Evolutionary conservation across 2,797 vertebrate species (phyloP).

Genomic region (Masticophis lateralis): DNA sequence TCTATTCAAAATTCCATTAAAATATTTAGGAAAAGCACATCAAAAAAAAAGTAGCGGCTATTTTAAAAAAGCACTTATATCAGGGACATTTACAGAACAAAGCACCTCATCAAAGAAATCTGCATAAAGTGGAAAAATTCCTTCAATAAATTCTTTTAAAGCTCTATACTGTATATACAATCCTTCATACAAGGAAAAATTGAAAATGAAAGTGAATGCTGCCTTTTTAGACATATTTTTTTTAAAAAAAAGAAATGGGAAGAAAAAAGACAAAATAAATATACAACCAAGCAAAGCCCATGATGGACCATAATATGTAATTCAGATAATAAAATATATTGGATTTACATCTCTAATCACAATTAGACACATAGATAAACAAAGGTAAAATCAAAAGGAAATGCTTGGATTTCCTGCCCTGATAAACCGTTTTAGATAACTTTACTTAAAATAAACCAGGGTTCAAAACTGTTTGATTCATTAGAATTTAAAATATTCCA

Average conservation of each 20-base stretch:
- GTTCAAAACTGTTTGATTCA: neutral
- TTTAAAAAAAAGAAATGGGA: neutral
- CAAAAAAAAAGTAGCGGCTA: neutral
- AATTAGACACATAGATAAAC: neutral
- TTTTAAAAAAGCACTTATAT: neutral
- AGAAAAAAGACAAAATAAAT: neutral
- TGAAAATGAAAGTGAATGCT: neutral
- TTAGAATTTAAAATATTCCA: neutral
- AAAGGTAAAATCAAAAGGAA: neutral
- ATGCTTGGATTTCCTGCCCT: neutral
- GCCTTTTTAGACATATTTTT: neutral
- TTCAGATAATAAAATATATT: neutral
- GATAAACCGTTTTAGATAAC: neutral
- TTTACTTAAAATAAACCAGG: neutral
- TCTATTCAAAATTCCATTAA: neutral
- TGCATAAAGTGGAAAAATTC: neutral
- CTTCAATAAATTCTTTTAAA: neutral
- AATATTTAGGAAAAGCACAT: neutral
- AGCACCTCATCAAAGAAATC: neutral
- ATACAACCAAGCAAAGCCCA: neutral
- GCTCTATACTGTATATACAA: neutral
- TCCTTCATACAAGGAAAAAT: neutral
- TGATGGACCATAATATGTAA: neutral
- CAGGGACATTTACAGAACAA: neutral
- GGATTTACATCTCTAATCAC: neutral